phyloP scores from a whole-genome alignment of 2,888 invertebrate genomes.

The Neocrepidodera transversa region DNA sequence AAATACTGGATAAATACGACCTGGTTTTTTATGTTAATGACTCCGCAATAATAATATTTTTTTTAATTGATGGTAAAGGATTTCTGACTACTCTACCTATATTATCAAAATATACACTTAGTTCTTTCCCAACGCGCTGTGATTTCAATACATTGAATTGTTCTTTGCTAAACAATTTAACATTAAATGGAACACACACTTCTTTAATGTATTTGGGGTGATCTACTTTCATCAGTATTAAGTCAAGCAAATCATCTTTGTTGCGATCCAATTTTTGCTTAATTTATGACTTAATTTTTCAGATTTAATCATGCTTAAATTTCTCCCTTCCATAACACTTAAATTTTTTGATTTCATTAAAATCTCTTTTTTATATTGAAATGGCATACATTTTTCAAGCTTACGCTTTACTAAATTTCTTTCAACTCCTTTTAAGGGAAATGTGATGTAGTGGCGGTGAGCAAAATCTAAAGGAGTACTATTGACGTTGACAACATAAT shows the following conservation, averaged over 20 bases:
- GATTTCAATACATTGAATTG: slow-evolving; percentile 27
- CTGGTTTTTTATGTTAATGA: neutral
- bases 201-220: slow-evolving; percentile 17
- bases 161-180: slow-evolving; percentile 19
- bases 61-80: slow-evolving; percentile 10
- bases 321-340: slow-evolving; percentile 4
- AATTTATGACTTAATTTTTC: slow-evolving; percentile 4
- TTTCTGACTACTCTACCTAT: slow-evolving; percentile 28
- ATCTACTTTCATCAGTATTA: slow-evolving; percentile 13
- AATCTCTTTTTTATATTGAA: neutral
- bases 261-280: no score
- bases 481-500: neutral
- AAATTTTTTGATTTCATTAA: neutral
- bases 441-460: neutral
- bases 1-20: slow-evolving; percentile 15
- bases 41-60: slow-evolving; percentile 24
- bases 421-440: slow-evolving; percentile 10
- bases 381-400: neutral
- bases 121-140: neutral
- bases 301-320: slow-evolving; percentile 23
- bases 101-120: slow-evolving; percentile 21
- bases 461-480: slow-evolving; percentile 7
- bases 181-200: slow-evolving; percentile 21
- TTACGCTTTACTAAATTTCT: slow-evolving; percentile 6
- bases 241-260: slow-evolving; percentile 21